A percentile compares a stretch with the other conserved stretches of the same genome.
Evolutionary conservation across 2,113 vertebrate genomes (phyloP).

Genomic region (Sigmodon hispidus): DNA sequence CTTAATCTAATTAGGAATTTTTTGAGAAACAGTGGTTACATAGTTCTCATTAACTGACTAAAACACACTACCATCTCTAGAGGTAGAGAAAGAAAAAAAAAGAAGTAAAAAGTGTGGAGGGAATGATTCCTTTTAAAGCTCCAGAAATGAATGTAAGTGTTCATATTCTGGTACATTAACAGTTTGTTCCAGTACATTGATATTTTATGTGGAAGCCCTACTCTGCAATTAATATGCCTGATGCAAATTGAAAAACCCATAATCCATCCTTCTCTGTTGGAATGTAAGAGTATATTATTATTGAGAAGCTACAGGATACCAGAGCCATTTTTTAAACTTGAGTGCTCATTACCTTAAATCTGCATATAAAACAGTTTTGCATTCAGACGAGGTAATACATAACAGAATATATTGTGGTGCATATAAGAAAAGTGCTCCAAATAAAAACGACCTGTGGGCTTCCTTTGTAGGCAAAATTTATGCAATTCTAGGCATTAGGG

Average conservation of each 20-base stretch:
- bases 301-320: conserved; percentile 87
- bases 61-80: conserved; percentile 70
- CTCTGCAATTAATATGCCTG: conserved; percentile 89
- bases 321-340: conserved; percentile 87
- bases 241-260: conserved; percentile 88
- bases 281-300: conserved; percentile 87
- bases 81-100: conserved; percentile 66
- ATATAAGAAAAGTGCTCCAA: conserved; percentile 79
- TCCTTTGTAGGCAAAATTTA: conserved; percentile 77
- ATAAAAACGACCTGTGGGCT: conserved; percentile 77
- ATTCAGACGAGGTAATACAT: conserved; percentile 82
- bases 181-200: conserved; percentile 90
- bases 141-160: conserved; percentile 85
- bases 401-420: conserved; percentile 76
- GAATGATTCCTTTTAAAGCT: conserved; percentile 84
- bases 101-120: neutral
- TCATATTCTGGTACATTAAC: conserved; percentile 89
- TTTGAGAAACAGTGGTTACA: conserved; percentile 74
- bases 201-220: conserved; percentile 88
- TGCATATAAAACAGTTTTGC: conserved; percentile 85
- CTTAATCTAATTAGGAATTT: conserved; percentile 86
- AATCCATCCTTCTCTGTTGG: conserved; percentile 88
- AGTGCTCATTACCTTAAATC: conserved; percentile 88
- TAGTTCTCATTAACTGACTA: conserved; percentile 83
- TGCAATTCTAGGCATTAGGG: conserved; percentile 67